A percentile compares a stretch with the other conserved stretches of the same genome.
Conservation (phyloP, 2,888 invertebrate genomes). For the Hipparchia sbordonii region DNA sequence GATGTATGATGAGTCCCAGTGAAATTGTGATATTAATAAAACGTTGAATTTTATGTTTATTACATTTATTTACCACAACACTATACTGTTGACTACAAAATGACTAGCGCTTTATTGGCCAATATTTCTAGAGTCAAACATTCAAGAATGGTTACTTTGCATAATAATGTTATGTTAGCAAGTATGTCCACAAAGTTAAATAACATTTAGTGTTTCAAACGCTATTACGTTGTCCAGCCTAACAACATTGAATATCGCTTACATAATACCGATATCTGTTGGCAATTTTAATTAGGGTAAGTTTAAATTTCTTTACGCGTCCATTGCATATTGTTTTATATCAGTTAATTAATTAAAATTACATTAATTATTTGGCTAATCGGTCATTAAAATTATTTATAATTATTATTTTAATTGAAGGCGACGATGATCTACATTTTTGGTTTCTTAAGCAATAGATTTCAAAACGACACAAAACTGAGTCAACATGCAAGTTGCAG, state of each 20-base stretch:
- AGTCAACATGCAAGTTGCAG: slow-evolving; percentile 31
- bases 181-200: slow-evolving; percentile 37
- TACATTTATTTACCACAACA: slow-evolving; percentile 39
- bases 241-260: slow-evolving; percentile 32
- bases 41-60: slow-evolving; percentile 61
- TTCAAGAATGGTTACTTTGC: slow-evolving; percentile 30
- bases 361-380: background rate
- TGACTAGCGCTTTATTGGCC: slow-evolving; percentile 7
- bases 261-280: slow-evolving; percentile 28
- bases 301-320: background rate
- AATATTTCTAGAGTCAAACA: slow-evolving; percentile 20
- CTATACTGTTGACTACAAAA: slow-evolving; percentile 17
- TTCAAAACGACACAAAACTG: slow-evolving; percentile 31
- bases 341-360: background rate
- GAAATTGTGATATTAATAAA: slow-evolving; percentile 82
- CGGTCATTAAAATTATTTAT: background rate
- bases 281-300: slow-evolving; percentile 22
- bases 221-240: slow-evolving; percentile 43
- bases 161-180: slow-evolving; percentile 35
- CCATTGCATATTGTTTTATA: background rate
- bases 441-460: slow-evolving; percentile 32
- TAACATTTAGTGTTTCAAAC: slow-evolving; percentile 37
- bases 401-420: background rate
- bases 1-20: slow-evolving; percentile 65
- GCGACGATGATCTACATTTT: slow-evolving; percentile 19